Conservation (phyloP, 2,888 invertebrate genomes). For the Neuroscelio doddi region DNA sequence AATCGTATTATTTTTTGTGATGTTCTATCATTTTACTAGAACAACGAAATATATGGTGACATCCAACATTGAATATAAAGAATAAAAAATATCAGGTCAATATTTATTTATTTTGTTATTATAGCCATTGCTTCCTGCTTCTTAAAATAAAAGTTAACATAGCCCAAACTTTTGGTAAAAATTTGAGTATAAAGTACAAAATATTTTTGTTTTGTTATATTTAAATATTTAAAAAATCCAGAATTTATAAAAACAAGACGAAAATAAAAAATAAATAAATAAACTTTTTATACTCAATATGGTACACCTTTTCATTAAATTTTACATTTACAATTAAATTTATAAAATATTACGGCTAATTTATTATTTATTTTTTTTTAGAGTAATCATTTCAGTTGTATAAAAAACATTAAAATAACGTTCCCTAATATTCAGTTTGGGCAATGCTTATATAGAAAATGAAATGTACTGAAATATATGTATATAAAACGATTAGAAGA, state of each 20-base stretch:
- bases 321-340: no score
- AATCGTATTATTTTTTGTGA: neutral
- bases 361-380: neutral
- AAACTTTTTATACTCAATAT: no score
- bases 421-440: constrained; percentile 38
- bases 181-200: constrained; percentile 35
- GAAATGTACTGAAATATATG: constrained; percentile 52
- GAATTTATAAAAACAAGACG: no score
- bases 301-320: no score
- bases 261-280: no score
- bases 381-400: neutral
- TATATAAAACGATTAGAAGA: constrained; percentile 65
- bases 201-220: constrained; percentile 32
- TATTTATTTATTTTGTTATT: constrained; percentile 23
- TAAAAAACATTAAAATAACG: no score
- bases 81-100: constrained; percentile 55
- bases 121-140: constrained; percentile 24
- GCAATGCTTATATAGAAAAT: constrained; percentile 37
- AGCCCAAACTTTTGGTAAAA: constrained; percentile 17
- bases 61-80: constrained; percentile 69
- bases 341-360: no score
- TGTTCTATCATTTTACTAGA: constrained; percentile 2
- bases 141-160: constrained; percentile 32
- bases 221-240: neutral
- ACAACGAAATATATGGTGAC: constrained; percentile 53